Percentiles rank a stretch among this genome's conserved stretches.
Evolutionary conservation across 2,888 invertebrate species (phyloP).

Genomic region (Netelia melanura): DNA sequence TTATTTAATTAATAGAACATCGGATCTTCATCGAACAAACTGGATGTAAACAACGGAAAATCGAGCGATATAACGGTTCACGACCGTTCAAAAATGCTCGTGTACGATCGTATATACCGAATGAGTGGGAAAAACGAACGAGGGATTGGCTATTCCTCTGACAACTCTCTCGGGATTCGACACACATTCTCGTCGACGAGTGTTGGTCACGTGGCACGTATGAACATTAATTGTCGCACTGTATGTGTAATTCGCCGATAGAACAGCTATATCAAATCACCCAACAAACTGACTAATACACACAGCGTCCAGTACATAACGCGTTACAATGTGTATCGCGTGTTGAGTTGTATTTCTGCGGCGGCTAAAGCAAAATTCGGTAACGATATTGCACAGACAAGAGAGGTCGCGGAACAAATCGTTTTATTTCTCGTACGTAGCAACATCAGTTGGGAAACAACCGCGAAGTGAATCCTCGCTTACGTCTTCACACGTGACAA

Average conservation of each 20-base stretch:
- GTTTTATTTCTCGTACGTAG: background rate
- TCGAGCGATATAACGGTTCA: background rate
- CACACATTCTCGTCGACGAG: background rate
- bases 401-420: background rate
- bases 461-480: background rate
- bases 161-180: constrained; percentile 3
- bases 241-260: background rate
- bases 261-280: background rate
- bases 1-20: no score
- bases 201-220: background rate
- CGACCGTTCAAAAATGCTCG: constrained; percentile 25
- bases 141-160: constrained; percentile 16
- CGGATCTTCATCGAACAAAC: no score
- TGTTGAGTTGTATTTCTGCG: background rate
- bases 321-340: background rate
- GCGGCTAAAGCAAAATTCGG: background rate
- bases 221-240: background rate
- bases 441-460: background rate
- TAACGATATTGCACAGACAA: background rate
- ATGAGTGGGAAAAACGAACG: constrained; percentile 2
- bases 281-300: background rate
- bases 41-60: no score
- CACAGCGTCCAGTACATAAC: background rate
- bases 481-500: constrained; percentile 16
- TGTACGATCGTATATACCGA: background rate